Evolutionary conservation across 2,888 invertebrate genomes (phyloP).

Genomic region (Chymomyza amoena): DNA sequence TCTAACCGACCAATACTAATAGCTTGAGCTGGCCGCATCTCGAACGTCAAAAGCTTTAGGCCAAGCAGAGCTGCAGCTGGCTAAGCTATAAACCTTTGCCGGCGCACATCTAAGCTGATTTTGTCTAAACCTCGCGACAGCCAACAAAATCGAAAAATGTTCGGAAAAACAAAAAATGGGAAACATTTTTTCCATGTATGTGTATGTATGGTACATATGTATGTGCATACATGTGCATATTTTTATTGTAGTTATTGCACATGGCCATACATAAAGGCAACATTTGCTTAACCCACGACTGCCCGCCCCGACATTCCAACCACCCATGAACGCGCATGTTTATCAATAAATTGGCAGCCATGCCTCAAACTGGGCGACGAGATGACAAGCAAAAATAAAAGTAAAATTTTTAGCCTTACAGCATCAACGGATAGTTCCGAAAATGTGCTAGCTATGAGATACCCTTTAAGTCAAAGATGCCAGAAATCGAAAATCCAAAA

Average conservation of each 20-base stretch:
- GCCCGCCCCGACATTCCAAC: neutral
- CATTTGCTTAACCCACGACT: constrained; percentile 14
- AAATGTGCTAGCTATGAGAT: neutral
- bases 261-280: constrained; percentile 1
- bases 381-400: constrained; percentile 31
- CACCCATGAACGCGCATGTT: constrained; percentile 34
- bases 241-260: neutral
- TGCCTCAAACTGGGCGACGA: constrained; percentile 43
- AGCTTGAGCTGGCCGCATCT: neutral
- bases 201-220: neutral
- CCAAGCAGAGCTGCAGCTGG: neutral
- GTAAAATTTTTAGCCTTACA: constrained; percentile 31
- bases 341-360: constrained; percentile 65
- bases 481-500: neutral
- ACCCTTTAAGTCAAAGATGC: neutral
- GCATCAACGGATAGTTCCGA: neutral
- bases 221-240: constrained; percentile 9
- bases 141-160: neutral
- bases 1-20: neutral
- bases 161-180: constrained; percentile 8
- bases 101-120: neutral
- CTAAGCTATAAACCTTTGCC: neutral
- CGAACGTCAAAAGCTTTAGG: neutral
- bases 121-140: constrained; percentile 36
- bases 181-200: too few relatives aligned